Evolutionary conservation across 2,113 vertebrate genomes (phyloP), one percentile per base, ranked within the genome.

Genomic region (Mormoops blainvillei): DNA sequence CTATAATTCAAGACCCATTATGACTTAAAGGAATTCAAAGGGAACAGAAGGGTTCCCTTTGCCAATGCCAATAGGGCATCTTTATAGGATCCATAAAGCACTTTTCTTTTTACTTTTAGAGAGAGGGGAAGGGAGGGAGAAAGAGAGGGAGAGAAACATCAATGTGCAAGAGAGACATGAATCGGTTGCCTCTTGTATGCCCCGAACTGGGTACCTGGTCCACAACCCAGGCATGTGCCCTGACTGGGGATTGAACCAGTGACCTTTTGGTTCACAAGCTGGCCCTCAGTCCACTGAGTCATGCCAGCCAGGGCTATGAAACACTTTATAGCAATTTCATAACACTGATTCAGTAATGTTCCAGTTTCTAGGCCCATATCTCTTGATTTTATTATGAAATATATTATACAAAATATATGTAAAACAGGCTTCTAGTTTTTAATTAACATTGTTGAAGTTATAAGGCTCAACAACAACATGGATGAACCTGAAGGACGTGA

Each of bases 371-470:
- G 43, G 20, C 13, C 52, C 38, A 20, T 48, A 63, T 74, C 24
- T 54, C 14, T 14, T 81, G 78, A 50, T 92, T 94, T 94, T 80
- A 84, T 91, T 80, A 52, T 58, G 24, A 94, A 91, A 71, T 45
- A 56, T 22, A 45, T 86, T 20, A 89, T 38, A 52, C 4, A 89
- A 94, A 77, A 92, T 22, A 52, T 61, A 65, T 58, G 13, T 56
- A 73, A 63, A 84, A 74, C 4, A 95, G 24, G 16, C 48, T 70
- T 78, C 52, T 52, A 61, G 19, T 80, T 83, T 89, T 74, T 61
- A 91, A 92, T 61, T 83, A 85, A 67, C 41, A 67, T 58, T 52
- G 26, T 56, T 96, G 56, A 92, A 87, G 48, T 86, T 43, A 63
- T 67, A 81, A 36, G 70, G 82, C 76, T 84, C 61, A 83, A 93